Conservation (phyloP, 92 coral and sea anemone species). For the Phenganax marumi region DNA sequence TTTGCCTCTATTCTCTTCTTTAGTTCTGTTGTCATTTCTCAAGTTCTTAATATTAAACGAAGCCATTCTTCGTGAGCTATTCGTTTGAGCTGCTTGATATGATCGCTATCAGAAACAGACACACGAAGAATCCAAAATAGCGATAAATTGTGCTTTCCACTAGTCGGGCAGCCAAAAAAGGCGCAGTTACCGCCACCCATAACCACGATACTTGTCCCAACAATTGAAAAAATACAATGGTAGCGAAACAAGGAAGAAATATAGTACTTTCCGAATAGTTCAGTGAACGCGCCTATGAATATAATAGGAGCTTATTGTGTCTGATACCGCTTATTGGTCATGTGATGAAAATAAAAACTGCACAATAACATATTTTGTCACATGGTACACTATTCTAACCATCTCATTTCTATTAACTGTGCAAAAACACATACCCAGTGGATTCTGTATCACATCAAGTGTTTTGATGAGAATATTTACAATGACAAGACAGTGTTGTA, state of each 20-base stretch:
- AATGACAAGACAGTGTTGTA: slow-evolving; percentile 24
- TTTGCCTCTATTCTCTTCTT: slow-evolving; percentile 21
- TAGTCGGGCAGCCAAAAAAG: slow-evolving; percentile 12
- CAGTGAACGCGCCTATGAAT: not conserved
- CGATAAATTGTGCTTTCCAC: slow-evolving; percentile 3
- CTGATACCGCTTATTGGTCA: slow-evolving; percentile 18
- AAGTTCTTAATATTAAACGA: slow-evolving; percentile 1
- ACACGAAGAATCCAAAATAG: not conserved
- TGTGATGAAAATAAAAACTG: slow-evolving; percentile 3
- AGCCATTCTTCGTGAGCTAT: slow-evolving; percentile 18
- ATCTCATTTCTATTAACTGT: slow-evolving; percentile 23
- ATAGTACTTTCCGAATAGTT: not conserved
- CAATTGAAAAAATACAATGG: not conserved
- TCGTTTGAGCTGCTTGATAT: slow-evolving; percentile 9
- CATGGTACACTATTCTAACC: slow-evolving; percentile 36
- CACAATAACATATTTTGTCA: slow-evolving; percentile 22
- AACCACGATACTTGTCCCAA: not conserved
- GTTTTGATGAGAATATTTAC: no score
- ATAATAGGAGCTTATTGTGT: not conserved
- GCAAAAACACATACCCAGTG: no score
- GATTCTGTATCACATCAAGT: no score
- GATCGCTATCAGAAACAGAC: not conserved
- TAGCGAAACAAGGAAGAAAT: not conserved
- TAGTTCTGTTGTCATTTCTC: slow-evolving; percentile 2
- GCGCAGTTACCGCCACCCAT: slow-evolving; percentile 22